A percentile compares a stretch with the other conserved stretches of the same genome.
These are phyloP conservation scores for Halcyon smyrnensis DNA, from an alignment of 2,797 vertebrate species.

Conservation along the genomic window DNA sequence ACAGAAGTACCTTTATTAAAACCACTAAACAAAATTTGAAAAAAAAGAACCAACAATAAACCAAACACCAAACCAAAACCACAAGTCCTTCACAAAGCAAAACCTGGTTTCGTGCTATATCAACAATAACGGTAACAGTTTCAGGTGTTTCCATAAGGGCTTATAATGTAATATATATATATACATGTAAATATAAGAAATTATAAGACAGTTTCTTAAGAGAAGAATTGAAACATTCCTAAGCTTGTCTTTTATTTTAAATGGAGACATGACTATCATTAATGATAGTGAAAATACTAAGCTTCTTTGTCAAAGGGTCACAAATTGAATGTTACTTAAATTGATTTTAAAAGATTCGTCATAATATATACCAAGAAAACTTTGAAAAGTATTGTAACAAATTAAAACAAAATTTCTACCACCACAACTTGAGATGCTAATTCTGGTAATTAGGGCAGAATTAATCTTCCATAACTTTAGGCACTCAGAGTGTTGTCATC, in stretches of 20 bases:
- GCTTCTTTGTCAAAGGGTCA: background rate
- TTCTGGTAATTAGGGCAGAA: background rate
- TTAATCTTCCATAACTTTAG: conserved; percentile 7
- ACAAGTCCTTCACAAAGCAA: background rate
- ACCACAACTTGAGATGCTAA: background rate
- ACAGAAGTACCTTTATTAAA: background rate
- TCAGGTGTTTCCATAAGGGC: background rate
- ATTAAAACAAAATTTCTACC: background rate
- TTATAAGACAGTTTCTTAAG: background rate
- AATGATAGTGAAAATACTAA: background rate
- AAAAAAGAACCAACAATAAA: background rate
- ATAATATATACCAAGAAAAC: background rate
- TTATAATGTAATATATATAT: background rate
- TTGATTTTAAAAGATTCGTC: background rate
- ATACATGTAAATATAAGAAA: background rate
- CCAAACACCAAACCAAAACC: background rate
- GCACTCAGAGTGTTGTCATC: background rate
- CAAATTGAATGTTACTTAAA: background rate
- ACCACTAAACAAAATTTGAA: background rate
- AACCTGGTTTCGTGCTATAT: background rate
- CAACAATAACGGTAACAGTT: background rate
- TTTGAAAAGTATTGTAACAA: background rate
- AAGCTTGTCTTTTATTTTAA: background rate
- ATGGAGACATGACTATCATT: background rate
- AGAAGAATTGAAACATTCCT: background rate